Conservation (phyloP, 2,797 vertebrate genomes). For the Trichosurus vulpecula region DNA sequence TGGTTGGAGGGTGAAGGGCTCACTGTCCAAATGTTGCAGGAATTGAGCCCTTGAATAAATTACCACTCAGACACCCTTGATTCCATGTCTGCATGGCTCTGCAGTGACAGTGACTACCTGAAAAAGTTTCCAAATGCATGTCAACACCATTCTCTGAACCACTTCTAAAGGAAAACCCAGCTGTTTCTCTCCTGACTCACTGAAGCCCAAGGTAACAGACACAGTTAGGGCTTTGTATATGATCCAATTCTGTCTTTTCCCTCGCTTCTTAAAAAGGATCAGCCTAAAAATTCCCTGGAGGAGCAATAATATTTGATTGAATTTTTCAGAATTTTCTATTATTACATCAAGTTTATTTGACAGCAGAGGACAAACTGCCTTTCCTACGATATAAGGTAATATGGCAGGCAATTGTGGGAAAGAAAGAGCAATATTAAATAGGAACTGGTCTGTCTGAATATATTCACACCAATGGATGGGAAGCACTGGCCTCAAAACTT, state of each 20-base stretch:
- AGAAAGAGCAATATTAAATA: constrained; percentile 70
- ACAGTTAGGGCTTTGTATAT: constrained; percentile 24
- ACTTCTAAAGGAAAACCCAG: background rate
- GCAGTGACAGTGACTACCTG: background rate
- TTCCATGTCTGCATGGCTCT: background rate
- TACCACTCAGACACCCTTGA: background rate
- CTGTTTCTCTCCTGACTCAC: background rate
- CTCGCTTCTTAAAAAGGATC: constrained; percentile 44
- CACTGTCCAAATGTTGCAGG: background rate
- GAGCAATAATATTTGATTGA: constrained; percentile 66
- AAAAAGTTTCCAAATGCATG: background rate
- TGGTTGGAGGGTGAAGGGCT: background rate
- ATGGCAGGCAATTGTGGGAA: constrained; percentile 72
- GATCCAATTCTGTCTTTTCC: background rate
- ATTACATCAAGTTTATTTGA: constrained; percentile 73
- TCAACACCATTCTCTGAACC: background rate
- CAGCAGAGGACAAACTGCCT: constrained; percentile 79
- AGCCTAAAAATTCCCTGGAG: constrained; percentile 59
- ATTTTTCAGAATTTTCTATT: constrained; percentile 77
- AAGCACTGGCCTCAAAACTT: constrained; percentile 76
- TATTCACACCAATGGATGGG: constrained; percentile 75
- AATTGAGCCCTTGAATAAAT: background rate
- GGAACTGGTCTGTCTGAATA: constrained; percentile 74
- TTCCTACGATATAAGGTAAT: constrained; percentile 74
- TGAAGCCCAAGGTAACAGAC: background rate